Conservation (phyloP, 2,113 vertebrate species). For the Apteryx owenii region DNA sequence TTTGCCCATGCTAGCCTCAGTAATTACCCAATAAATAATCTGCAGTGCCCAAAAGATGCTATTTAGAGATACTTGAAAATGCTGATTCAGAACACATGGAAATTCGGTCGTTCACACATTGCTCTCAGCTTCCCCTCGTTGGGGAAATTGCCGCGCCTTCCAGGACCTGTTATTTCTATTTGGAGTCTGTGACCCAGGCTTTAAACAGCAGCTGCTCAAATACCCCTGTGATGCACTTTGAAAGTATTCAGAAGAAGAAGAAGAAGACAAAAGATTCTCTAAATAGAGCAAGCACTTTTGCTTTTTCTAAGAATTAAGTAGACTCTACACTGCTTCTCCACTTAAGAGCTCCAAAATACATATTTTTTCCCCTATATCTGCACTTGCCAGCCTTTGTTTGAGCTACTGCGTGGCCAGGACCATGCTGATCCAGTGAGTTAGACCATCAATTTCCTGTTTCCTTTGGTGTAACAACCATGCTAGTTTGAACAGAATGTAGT, state of each 20-base stretch:
- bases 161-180: neutral
- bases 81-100: neutral
- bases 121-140: accelerated
- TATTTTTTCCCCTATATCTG: neutral
- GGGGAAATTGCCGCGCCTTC: neutral
- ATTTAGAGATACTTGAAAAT: neutral
- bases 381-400: neutral
- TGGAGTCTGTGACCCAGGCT: neutral
- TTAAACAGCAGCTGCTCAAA: accelerated
- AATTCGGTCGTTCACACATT: neutral
- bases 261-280: neutral
- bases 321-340: neutral
- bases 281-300: neutral
- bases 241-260: neutral
- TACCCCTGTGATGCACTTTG: neutral
- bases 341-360: neutral
- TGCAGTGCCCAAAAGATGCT: neutral
- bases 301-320: neutral
- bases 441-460: neutral
- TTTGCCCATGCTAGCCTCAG: neutral
- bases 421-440: accelerated
- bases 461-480: accelerated
- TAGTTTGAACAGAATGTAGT: neutral
- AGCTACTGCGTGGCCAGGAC: neutral
- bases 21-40: neutral